Base-by-base conservation (phyloP, 2,113 vertebrate genomes). In the Psittacara wagleri region DNA sequence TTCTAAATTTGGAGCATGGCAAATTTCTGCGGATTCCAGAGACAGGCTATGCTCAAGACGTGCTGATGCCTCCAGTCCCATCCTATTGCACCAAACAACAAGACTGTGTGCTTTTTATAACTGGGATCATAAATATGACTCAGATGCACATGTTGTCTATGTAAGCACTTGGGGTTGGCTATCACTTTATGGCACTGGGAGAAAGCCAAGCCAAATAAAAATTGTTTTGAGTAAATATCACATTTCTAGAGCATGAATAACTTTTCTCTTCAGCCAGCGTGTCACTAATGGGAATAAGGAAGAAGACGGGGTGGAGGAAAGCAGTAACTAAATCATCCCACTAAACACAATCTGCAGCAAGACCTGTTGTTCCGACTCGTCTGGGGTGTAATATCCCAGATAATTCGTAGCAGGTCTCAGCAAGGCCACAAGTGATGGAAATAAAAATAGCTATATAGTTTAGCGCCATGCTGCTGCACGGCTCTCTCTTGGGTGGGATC, bases 1-100 rank as follows among this genome's bases (percentile, higher is more conserved):
- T 94, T 95, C 97, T 98, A 98, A 98, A 98, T 98, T 98, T 97
- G 97, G 98, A 98, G 92, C 94, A 92, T 76, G 96, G 95, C 97
- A 95, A 91, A 98, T 98, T 97, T 97, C 96, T 96, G 94, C 92
- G 89, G 78, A 97, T 97, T 97, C 91, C 90, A 96, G 92, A 97
- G 93, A 72, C 73, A 96, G 88, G 79, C 92, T 95, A 93, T 92
- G 89, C 83, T 96, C 84, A 95, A 96, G 95, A 97, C 67, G 83
- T 92, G 96, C 95, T 85, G 94, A 87, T 97, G 84, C 83, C 94
- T 96, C 63, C 57, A 89, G 95, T 92, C 91, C 83, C 92, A 90
- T 95, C 93, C 91, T 67, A 52, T 88, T 92, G 96, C 95, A 96
- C 96, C 83, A 93, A 94, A 96, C 55, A 83, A 96, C 75, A 90